Evolutionary conservation across 2,888 invertebrate species (phyloP).

Genomic region (Thalpophila matura): DNA sequence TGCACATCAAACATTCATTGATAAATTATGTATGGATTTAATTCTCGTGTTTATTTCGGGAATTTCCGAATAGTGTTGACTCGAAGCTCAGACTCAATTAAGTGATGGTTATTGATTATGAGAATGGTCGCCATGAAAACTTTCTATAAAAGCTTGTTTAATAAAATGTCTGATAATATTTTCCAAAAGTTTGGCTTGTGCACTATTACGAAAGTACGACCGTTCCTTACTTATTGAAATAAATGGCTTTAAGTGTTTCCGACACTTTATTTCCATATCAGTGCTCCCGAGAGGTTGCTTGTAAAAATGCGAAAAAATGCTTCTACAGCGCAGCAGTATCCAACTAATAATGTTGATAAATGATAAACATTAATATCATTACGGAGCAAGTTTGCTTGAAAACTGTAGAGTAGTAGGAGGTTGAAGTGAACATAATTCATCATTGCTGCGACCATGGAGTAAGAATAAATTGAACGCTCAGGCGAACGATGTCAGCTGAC

Average conservation of each 20-base stretch:
- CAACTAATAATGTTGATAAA: conserved; percentile 46
- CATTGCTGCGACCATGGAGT: not conserved
- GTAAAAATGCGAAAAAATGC: conserved; percentile 33
- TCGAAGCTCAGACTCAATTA: too few relatives aligned
- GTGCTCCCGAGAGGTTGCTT: conserved; percentile 8
- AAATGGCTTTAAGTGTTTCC: conserved; percentile 39
- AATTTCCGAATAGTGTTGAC: too few relatives aligned
- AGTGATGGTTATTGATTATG: too few relatives aligned
- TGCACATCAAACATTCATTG: too few relatives aligned
- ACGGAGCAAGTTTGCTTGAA: conserved; percentile 23
- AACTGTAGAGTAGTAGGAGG: conserved; percentile 17
- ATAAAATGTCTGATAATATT: too few relatives aligned
- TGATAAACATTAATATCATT: conserved; percentile 37
- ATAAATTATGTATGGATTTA: too few relatives aligned
- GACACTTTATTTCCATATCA: conserved; percentile 37
- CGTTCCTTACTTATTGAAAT: conserved; percentile 44
- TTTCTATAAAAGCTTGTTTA: too few relatives aligned
- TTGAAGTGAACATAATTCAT: conserved; percentile 18
- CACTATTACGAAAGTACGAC: conserved; percentile 13
- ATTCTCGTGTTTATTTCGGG: too few relatives aligned
- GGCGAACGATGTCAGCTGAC: too few relatives aligned
- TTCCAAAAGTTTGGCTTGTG: not conserved
- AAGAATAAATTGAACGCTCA: not conserved
- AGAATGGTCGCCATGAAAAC: too few relatives aligned
- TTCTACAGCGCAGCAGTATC: not conserved